Conservation (phyloP, 2,113 vertebrate species). For the Colaptes auratus region DNA sequence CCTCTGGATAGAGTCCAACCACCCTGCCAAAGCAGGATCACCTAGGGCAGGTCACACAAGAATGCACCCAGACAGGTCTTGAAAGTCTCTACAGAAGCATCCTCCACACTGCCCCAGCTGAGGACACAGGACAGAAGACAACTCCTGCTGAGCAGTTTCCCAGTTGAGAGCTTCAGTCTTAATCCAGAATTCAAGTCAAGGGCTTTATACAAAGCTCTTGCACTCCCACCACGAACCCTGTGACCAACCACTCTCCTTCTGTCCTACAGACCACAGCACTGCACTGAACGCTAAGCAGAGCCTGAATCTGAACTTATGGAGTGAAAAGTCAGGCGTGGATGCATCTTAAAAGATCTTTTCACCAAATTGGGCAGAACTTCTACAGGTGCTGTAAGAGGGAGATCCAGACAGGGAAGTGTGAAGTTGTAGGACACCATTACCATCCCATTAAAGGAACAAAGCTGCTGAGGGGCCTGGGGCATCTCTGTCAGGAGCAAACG, state of each 20-base stretch:
- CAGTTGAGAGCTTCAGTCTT: background rate
- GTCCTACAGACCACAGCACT: fast-evolving
- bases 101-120: background rate
- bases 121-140: background rate
- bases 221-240: background rate
- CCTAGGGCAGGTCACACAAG: too few relatives aligned
- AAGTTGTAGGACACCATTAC: background rate
- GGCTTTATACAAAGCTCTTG: background rate
- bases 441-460: too few relatives aligned
- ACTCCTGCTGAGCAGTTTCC: background rate
- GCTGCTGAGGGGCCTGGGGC: too few relatives aligned
- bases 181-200: background rate
- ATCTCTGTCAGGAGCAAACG: too few relatives aligned
- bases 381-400: background rate
- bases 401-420: background rate
- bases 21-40: too few relatives aligned
- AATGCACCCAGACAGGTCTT: too few relatives aligned
- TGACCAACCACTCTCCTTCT: background rate
- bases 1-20: too few relatives aligned
- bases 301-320: background rate
- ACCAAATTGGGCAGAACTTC: background rate
- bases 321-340: background rate
- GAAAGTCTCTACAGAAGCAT: too few relatives aligned
- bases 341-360: background rate
- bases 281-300: background rate